Base-by-base conservation (phyloP, 2,888 invertebrate species). In the Sarcophaga rosellei region DNA sequence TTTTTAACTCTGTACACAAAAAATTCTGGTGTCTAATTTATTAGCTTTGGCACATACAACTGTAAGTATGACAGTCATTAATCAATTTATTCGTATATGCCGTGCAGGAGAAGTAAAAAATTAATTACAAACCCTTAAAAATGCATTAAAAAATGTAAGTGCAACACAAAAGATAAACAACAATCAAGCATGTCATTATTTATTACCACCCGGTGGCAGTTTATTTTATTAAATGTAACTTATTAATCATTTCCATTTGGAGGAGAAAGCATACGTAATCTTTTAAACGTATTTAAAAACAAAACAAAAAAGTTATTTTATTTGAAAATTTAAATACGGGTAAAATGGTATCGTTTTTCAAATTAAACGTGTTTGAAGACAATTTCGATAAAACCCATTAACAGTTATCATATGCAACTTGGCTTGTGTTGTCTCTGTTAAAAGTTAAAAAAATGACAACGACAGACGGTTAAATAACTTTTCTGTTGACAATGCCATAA, bases 121-220 rank as follows among this genome's bases (percentile, higher is more conserved):
- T 85, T 88, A 88, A 87, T 88, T 87, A 83, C 86, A 87, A 86
- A 87, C 88, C 86, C 86, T 87, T 88, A 84, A 87, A 88, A 87
- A 85, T 87, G 87, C 84, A 84, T 86, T 86, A 81, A 84, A 76
- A 77, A 47, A 81, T 35, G 35, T 35, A 66, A 53, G 72, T 84
- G 61, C 77, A 44, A 77, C 70, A 70, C 15, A 70, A 78, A 74
- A 81, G 86, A 86, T 81, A 86, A 86, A 84, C 86, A 84, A 81
- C 84, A 86, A 86, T 84, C 86, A 86, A 78, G 81, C 86, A 86
- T 86, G 70, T 86, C 86, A 81, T 86, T 86, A 86, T 86, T 86
- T 86, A 81, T 84, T 74, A 75, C 78, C 84, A 70, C 44, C 65
- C 81, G 74, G 65, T 68, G 80, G 75, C 62, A 84, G 81, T 84